A percentile compares a stretch with the other conserved stretches of the same genome.
These are phyloP conservation scores for Chrysemys picta DNA, from an alignment of 2,113 vertebrate genomes.

Conservation along the genomic window DNA sequence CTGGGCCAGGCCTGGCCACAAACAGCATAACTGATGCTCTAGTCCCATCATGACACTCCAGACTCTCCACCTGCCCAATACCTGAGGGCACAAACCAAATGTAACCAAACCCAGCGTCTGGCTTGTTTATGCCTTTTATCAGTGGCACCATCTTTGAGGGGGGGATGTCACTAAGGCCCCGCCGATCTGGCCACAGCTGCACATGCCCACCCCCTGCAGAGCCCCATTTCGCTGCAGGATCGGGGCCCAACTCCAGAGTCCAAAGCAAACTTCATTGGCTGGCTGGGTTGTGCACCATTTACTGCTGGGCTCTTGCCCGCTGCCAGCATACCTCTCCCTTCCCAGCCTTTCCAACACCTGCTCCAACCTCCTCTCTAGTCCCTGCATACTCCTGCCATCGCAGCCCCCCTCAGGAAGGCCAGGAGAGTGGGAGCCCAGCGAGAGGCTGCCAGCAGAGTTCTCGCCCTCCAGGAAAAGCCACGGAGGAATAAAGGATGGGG, in stretches of 20 bases:
- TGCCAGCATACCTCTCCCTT: neutral
- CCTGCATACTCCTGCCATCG: too few species aligned
- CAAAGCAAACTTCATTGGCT: neutral
- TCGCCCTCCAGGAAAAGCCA: neutral
- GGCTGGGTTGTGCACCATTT: neutral
- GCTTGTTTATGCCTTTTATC: neutral
- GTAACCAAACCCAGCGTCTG: neutral
- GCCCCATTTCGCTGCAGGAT: neutral
- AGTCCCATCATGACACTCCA: neutral
- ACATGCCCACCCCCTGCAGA: neutral
- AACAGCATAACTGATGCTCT: neutral
- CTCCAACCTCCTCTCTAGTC: too few species aligned
- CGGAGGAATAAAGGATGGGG: too few species aligned
- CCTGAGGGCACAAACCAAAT: neutral
- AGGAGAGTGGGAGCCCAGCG: too few species aligned
- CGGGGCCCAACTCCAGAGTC: neutral
- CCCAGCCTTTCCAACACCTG: too few species aligned
- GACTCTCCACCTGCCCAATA: neutral
- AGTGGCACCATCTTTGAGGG: neutral
- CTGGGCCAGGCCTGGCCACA: neutral
- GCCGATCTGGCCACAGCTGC: neutral
- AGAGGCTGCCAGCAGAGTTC: too few species aligned
- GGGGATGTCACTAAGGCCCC: neutral
- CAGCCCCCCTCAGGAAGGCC: neutral
- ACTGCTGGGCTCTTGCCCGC: neutral